Evolutionary conservation across 2,797 vertebrate genomes (phyloP).

Genomic region (Oryzias dopingdopingensis): DNA sequence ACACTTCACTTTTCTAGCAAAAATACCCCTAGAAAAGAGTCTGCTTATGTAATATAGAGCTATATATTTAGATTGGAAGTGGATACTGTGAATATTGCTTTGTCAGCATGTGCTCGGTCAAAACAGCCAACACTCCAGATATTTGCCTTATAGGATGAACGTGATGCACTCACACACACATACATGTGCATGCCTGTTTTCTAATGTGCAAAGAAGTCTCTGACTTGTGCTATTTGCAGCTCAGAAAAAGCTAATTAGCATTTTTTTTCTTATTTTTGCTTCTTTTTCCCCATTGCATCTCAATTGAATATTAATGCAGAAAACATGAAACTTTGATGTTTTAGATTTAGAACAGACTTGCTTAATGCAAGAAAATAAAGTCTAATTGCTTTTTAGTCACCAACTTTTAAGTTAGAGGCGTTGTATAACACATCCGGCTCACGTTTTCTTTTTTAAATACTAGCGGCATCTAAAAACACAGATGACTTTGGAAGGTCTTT

Average conservation of each 20-base stretch:
- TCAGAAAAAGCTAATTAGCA: constrained; percentile 67
- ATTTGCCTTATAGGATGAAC: constrained; percentile 35
- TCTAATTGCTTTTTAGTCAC: constrained; percentile 24
- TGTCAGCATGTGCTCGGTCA: constrained; percentile 5
- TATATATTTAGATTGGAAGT: constrained; percentile 18
- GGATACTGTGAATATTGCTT: constrained; percentile 3
- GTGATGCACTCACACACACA: constrained; percentile 19
- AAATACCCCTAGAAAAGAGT: constrained; percentile 11
- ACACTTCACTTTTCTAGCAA: constrained; percentile 3
- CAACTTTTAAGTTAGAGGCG: constrained; percentile 21
- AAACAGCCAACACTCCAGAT: constrained; percentile 9
- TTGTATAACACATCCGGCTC: constrained; percentile 14
- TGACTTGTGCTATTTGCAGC: constrained; percentile 60
- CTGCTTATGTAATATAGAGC: constrained; percentile 8
- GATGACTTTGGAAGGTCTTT: constrained; percentile 38
- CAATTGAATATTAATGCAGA: constrained; percentile 71
- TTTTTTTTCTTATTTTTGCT: constrained; percentile 62
- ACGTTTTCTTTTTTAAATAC: constrained; percentile 7
- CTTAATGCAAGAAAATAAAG: constrained; percentile 40
- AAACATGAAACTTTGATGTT: constrained; percentile 63
- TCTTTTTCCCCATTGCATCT: constrained; percentile 37
- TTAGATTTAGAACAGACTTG: constrained; percentile 54
- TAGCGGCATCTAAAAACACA: constrained; percentile 30
- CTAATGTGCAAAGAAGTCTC: constrained; percentile 40
- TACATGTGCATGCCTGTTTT: constrained; percentile 29